Evolutionary conservation across 2,888 invertebrate genomes (phyloP).

Genomic region (Dolichopus griseipennis): DNA sequence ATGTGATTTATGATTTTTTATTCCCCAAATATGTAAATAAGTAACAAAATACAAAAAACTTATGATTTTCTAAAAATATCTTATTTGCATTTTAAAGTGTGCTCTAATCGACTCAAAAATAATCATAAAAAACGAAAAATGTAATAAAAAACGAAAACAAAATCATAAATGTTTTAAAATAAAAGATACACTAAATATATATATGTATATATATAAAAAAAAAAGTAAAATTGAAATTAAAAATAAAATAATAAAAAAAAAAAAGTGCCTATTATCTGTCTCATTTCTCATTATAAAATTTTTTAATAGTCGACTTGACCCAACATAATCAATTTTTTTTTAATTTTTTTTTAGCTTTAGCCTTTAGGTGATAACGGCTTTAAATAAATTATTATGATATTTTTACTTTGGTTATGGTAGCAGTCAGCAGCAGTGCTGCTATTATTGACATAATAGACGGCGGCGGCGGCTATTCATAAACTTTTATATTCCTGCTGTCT

Average conservation of each 20-base stretch:
- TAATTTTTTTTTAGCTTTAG: too few relatives aligned
- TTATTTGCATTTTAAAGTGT: not conserved
- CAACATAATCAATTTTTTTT: not conserved
- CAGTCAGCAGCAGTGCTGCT: too few relatives aligned
- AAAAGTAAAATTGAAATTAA: not conserved
- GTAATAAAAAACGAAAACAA: too few relatives aligned
- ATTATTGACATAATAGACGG: too few relatives aligned
- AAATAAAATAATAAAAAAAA: not conserved
- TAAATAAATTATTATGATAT: too few relatives aligned
- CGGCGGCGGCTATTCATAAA: too few relatives aligned
- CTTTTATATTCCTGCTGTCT: too few relatives aligned
- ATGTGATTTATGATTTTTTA: not conserved
- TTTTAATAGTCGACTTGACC: not conserved
- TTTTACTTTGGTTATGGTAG: too few relatives aligned
- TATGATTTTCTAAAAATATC: not conserved
- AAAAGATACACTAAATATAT: not conserved
- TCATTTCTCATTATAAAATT: not conserved
- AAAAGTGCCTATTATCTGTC: conserved; percentile 1
- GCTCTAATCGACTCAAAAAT: not conserved
- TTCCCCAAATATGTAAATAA: not conserved
- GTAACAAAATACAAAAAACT: too few relatives aligned
- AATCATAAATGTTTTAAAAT: not conserved
- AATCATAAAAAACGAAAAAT: conserved; percentile 4
- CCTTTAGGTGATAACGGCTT: not conserved
- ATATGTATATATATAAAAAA: not conserved